These are phyloP conservation scores for Calameuta idolon DNA, from an alignment of 2,888 invertebrate species.

Conservation along the genomic window DNA sequence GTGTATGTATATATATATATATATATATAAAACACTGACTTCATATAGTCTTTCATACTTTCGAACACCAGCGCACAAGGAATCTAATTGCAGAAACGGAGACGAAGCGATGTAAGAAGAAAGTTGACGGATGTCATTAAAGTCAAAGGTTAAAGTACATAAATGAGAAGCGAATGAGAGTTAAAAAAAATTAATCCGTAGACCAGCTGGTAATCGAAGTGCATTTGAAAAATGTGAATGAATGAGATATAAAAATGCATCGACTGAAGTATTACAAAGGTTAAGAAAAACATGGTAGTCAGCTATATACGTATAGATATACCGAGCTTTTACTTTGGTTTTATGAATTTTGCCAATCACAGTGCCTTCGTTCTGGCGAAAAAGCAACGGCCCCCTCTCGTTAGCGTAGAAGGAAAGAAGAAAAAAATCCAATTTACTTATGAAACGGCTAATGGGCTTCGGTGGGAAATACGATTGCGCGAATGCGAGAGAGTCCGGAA, in stretches of 20 bases:
- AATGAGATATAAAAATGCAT: no score
- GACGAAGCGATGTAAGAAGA: no score
- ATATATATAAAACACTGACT: no score
- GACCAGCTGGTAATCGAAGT: background rate
- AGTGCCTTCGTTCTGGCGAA: background rate
- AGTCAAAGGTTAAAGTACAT: background rate
- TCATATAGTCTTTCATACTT: no score
- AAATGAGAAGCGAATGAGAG: background rate
- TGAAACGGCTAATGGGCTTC: constrained; percentile 38
- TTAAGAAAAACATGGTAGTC: background rate
- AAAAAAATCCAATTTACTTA: constrained; percentile 49
- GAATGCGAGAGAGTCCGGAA: background rate
- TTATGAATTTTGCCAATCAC: background rate
- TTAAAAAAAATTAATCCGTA: background rate
- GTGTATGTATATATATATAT: no score
- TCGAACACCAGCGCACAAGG: no score
- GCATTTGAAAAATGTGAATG: background rate
- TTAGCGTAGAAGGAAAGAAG: constrained; percentile 27
- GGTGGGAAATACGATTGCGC: constrained; percentile 25
- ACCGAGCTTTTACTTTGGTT: background rate
- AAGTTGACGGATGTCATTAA: no score
- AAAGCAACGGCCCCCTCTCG: constrained; percentile 26
- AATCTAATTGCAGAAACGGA: no score
- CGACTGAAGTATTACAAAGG: background rate
- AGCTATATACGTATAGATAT: background rate